Evolutionary conservation across 2,888 invertebrate genomes (phyloP).

Genomic region (Phengaris arion): DNA sequence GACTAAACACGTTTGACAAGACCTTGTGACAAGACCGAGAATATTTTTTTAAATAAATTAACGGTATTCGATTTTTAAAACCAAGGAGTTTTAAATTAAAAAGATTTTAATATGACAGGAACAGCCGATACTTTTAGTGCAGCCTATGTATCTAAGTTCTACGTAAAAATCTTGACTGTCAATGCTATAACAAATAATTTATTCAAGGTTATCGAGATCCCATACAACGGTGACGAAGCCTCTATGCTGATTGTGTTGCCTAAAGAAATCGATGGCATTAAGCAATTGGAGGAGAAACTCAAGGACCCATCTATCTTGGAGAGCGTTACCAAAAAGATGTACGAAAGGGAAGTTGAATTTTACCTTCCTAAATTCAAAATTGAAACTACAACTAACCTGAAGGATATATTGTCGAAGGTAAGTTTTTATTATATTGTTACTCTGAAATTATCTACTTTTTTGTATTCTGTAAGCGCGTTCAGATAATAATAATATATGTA

Average conservation of each 20-base stretch:
- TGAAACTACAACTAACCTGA: constrained; percentile 84
- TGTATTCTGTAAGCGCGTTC: no score
- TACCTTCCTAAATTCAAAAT: constrained; percentile 89
- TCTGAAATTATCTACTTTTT: no score
- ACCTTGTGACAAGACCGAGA: no score
- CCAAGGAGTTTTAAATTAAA: no score
- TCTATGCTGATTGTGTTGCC: constrained; percentile 88
- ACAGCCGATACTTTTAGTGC: no score
- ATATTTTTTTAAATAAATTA: no score
- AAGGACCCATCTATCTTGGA: constrained; percentile 59
- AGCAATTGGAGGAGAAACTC: constrained; percentile 80
- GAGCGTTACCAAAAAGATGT: constrained; percentile 65
- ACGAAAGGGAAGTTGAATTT: constrained; percentile 77
- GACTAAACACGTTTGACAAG: no score
- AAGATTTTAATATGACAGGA: no score
- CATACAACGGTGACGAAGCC: constrained; percentile 83
- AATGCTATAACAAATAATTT: background rate
- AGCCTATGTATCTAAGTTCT: no score
- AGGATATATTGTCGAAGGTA: constrained; percentile 80
- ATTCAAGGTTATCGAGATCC: constrained; percentile 83
- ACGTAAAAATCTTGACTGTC: background rate
- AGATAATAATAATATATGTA: no score
- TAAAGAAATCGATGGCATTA: constrained; percentile 82
- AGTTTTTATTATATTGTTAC: constrained; percentile 36
- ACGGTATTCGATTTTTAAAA: no score